These are phyloP conservation scores for Piscicola geometra DNA, from an alignment of 2,888 invertebrate species.

Conservation along the genomic window DNA sequence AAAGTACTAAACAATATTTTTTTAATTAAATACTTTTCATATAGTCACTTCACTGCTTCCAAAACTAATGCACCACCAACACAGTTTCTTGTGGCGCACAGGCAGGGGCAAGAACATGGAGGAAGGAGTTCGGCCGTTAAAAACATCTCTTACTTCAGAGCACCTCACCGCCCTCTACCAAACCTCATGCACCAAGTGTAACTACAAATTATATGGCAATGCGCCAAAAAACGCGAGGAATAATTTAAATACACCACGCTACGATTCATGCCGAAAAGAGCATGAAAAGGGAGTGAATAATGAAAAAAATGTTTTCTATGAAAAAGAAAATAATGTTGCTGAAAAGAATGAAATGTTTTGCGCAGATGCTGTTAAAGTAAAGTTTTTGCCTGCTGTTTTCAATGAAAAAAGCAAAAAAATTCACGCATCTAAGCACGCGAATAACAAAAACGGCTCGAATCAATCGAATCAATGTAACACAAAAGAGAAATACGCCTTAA, in stretches of 20 bases:
- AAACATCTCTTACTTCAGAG: background rate
- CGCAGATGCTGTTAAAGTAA: background rate
- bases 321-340: too few relatives aligned
- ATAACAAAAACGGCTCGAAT: too few relatives aligned
- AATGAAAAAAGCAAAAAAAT: background rate
- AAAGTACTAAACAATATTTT: background rate
- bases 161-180: slow-evolving; percentile 5
- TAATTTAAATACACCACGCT: too few relatives aligned
- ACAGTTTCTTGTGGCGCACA: background rate
- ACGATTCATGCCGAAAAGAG: too few relatives aligned
- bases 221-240: too few relatives aligned
- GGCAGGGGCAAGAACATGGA: slow-evolving; percentile 1
- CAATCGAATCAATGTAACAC: too few relatives aligned
- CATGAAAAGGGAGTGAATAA: too few relatives aligned
- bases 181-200: background rate
- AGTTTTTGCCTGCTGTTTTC: background rate
- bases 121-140: background rate
- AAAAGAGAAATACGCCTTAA: too few relatives aligned
- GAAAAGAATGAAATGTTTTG: background rate
- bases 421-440: too few relatives aligned
- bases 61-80: too few relatives aligned
- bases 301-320: too few relatives aligned
- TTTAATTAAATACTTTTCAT: background rate
- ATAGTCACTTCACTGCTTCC: background rate
- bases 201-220: too few relatives aligned